These are phyloP conservation scores for Diplodus puntazzo DNA, from an alignment of 2,797 vertebrate species.

Conservation along the genomic window DNA sequence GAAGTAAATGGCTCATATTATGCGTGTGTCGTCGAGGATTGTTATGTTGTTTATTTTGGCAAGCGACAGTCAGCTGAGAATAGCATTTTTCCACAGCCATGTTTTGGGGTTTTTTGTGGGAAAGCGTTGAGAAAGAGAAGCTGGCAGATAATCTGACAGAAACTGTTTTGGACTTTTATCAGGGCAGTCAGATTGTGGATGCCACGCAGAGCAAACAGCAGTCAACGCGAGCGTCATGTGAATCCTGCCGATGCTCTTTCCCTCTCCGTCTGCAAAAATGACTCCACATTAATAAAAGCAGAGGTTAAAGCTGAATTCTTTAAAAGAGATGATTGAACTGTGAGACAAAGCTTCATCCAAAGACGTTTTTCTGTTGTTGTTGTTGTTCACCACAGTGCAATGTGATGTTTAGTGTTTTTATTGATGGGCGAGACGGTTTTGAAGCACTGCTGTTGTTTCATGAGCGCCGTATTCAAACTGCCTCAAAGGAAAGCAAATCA, in stretches of 20 bases:
- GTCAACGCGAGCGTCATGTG: neutral
- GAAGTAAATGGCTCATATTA: constrained; percentile 54
- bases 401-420: constrained; percentile 34
- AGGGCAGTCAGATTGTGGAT: constrained; percentile 40
- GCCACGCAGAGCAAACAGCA: constrained; percentile 30
- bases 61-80: constrained; percentile 57
- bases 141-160: constrained; percentile 59
- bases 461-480: constrained; percentile 57
- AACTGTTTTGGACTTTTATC: constrained; percentile 50
- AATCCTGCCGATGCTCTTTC: neutral
- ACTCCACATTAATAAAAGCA: neutral
- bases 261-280: neutral
- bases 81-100: constrained; percentile 74
- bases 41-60: constrained; percentile 78
- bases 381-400: constrained; percentile 10
- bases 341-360: neutral
- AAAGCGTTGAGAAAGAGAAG: constrained; percentile 57
- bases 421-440: constrained; percentile 47
- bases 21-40: constrained; percentile 59
- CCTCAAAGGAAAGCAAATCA: constrained; percentile 78
- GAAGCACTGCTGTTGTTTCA: constrained; percentile 65
- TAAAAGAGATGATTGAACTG: neutral
- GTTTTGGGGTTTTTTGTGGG: constrained; percentile 49
- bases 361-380: constrained; percentile 1
- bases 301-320: neutral